Evolutionary conservation across 2,888 invertebrate species (phyloP).

Genomic region (Drosophila subquinaria): DNA sequence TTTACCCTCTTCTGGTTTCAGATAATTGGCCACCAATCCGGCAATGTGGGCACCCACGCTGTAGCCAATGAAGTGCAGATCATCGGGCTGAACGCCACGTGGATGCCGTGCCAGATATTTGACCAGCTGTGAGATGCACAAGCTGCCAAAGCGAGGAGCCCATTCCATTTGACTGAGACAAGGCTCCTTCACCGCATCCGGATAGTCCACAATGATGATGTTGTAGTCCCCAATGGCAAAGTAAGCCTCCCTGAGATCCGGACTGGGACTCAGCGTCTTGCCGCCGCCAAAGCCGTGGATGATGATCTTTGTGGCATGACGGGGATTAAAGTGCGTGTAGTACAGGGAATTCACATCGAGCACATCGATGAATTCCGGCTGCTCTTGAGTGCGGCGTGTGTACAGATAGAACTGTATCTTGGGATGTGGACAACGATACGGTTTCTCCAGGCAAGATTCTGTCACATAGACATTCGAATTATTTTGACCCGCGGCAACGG

Average conservation of each 20-base stretch:
- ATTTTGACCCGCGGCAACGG: slow-evolving; percentile 83
- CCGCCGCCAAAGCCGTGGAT: slow-evolving; percentile 97
- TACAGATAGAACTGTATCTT: slow-evolving; percentile 93
- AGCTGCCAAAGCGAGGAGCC: slow-evolving; percentile 88
- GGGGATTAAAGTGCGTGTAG: slow-evolving; percentile 91
- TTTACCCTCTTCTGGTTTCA: slow-evolving; percentile 89
- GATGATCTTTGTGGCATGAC: slow-evolving; percentile 93
- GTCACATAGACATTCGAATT: slow-evolving; percentile 90
- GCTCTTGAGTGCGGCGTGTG: slow-evolving; percentile 91
- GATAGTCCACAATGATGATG: slow-evolving; percentile 95
- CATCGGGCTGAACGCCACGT: slow-evolving; percentile 90
- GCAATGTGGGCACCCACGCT: slow-evolving; percentile 95
- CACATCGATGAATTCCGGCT: slow-evolving; percentile 90
- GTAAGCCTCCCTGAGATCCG: slow-evolving; percentile 93
- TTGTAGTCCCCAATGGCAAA: slow-evolving; percentile 93
- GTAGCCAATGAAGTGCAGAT: slow-evolving; percentile 93
- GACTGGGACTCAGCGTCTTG: slow-evolving; percentile 92
- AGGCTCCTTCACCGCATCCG: slow-evolving; percentile 91
- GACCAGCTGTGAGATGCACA: slow-evolving; percentile 93
- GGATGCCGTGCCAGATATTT: slow-evolving; percentile 92
- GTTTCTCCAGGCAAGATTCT: slow-evolving; percentile 92
- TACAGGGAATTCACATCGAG: slow-evolving; percentile 90
- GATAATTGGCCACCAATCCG: slow-evolving; percentile 92
- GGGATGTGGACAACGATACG: slow-evolving; percentile 93
- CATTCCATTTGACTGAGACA: slow-evolving; percentile 92